Evolutionary conservation across 23 tunicate genomes (phyloP).

Genomic region (Oikopleura dioica): DNA sequence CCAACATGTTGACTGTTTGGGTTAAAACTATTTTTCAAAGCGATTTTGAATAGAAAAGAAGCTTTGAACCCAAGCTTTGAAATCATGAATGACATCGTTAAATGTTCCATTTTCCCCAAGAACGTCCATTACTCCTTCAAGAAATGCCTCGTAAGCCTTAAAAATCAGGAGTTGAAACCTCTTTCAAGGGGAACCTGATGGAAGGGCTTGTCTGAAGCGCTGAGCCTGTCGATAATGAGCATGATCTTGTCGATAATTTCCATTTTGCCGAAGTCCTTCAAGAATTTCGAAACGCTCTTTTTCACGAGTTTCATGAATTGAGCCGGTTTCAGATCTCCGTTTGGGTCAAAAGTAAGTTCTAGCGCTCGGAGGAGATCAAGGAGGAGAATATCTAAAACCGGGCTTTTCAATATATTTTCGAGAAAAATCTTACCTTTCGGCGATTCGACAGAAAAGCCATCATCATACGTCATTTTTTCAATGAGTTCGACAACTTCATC

Average conservation of each 20-base stretch:
- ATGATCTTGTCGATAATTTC: neutral
- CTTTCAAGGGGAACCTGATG: no score
- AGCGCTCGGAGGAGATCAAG: neutral
- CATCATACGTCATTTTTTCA: neutral
- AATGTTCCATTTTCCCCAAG: neutral
- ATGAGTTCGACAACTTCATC: neutral
- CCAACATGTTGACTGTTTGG: no score
- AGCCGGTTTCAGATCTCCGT: neutral
- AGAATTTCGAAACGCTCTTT: neutral
- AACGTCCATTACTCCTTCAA: neutral
- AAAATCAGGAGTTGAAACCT: no score
- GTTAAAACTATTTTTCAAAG: no score
- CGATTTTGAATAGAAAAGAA: no score
- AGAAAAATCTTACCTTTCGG: neutral
- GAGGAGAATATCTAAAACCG: neutral
- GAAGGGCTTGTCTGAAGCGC: neutral
- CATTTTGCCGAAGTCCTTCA: neutral
- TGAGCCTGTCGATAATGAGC: neutral
- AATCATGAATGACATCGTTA: neutral
- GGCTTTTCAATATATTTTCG: neutral
- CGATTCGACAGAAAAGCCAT: constrained; percentile 1
- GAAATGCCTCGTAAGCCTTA: neutral
- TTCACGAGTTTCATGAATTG: neutral
- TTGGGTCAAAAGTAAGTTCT: neutral
- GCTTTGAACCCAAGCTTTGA: neutral